These are phyloP conservation scores for Mobula hypostoma DNA, from an alignment of 2,113 vertebrate species.

Conservation along the genomic window DNA sequence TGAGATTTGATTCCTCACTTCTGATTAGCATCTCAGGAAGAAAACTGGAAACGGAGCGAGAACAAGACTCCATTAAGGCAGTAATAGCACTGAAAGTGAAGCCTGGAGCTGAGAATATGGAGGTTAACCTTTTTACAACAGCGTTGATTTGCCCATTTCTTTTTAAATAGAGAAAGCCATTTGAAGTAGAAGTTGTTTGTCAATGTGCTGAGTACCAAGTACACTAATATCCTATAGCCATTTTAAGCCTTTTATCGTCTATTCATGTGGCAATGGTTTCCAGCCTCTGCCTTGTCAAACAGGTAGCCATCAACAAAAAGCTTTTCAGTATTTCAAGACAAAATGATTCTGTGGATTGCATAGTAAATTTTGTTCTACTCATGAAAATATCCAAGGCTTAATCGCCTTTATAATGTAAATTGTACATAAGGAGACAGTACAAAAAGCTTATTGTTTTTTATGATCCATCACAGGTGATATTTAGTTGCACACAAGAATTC, in stretches of 20 bases:
- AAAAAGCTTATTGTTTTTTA: not conserved
- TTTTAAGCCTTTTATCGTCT: slow-evolving; percentile 18
- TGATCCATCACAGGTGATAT: not conserved
- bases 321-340: not conserved
- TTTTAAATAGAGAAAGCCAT: not conserved
- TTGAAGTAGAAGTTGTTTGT: not conserved
- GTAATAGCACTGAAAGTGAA: no score
- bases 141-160: not conserved
- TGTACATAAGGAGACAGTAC: not conserved
- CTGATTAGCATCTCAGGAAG: not conserved
- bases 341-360: not conserved
- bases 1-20: not conserved
- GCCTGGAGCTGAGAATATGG: not conserved
- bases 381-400: not conserved
- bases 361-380: not conserved
- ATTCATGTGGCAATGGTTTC: not conserved
- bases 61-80: not conserved
- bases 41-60: not conserved
- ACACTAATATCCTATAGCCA: not conserved
- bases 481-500: not conserved
- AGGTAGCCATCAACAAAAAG: not conserved
- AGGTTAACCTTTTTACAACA: not conserved
- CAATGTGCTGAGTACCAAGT: not conserved
- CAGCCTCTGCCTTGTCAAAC: not conserved
- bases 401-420: not conserved